phyloP scores from a whole-genome alignment of 2,888 invertebrate genomes.

The Polietes domitor region DNA sequence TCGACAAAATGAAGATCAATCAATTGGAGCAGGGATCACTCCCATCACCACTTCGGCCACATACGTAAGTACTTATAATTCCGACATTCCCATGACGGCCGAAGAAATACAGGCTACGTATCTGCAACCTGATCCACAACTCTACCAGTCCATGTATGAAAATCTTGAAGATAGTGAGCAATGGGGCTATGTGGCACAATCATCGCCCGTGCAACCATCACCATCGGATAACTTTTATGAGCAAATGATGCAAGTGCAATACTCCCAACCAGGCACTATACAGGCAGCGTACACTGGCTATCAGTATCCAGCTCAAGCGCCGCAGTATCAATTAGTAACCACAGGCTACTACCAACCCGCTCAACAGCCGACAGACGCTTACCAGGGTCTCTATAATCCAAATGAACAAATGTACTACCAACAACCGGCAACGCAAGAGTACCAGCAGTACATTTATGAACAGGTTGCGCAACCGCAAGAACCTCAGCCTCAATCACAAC shows the following conservation, averaged over 20 bases:
- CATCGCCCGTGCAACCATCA: conserved; percentile 52
- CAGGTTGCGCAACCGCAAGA: conserved; percentile 39
- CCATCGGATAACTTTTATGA: conserved; percentile 75
- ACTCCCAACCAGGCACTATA: conserved; percentile 69
- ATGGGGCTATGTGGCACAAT: conserved; percentile 69
- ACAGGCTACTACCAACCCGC: conserved; percentile 74
- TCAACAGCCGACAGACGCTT: conserved; percentile 71
- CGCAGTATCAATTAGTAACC: conserved; percentile 75
- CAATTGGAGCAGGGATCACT: conserved; percentile 30
- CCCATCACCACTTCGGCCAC: conserved; percentile 31
- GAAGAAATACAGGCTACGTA: conserved; percentile 77
- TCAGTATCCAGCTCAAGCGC: conserved; percentile 73
- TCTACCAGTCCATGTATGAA: conserved; percentile 77
- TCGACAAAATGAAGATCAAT: conserved; percentile 17
- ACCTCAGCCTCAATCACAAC: conserved; percentile 47
- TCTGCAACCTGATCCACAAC: conserved; percentile 76
- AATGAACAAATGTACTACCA: conserved; percentile 72
- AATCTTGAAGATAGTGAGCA: conserved; percentile 76
- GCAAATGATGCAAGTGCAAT: conserved; percentile 78
- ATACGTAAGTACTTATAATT: conserved; percentile 45
- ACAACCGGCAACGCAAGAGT: conserved; percentile 68
- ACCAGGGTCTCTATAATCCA: conserved; percentile 68
- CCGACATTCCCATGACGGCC: conserved; percentile 74
- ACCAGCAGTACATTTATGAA: conserved; percentile 65
- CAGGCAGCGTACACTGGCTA: conserved; percentile 64